These are phyloP conservation scores for Pachyrhynchus sulphureomaculatus DNA, from an alignment of 1,140 invertebrate species.

Conservation along the genomic window DNA sequence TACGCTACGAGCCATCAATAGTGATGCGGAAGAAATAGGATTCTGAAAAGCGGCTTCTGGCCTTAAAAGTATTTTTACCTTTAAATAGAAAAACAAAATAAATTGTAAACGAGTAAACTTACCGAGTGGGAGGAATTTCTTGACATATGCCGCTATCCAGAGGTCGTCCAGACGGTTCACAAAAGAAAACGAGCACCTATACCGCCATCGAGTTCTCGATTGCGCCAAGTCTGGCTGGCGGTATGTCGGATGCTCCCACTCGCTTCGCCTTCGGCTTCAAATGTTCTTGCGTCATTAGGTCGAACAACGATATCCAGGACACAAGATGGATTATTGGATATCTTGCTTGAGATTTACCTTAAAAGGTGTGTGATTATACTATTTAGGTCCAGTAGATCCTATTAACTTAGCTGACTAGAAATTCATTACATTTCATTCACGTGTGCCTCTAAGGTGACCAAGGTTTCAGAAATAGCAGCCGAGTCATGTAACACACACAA, in stretches of 20 bases:
- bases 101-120: conserved; percentile 3
- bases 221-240: conserved; percentile 32
- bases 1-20: too few relatives aligned
- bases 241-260: conserved; percentile 25
- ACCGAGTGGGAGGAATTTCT: conserved; percentile 16
- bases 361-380: not conserved
- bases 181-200: conserved; percentile 28
- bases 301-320: conserved; percentile 34
- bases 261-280: conserved; percentile 24
- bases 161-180: conserved; percentile 25
- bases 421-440: too few relatives aligned
- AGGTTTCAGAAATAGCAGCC: too few relatives aligned
- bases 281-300: conserved; percentile 31
- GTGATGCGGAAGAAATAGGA: too few relatives aligned
- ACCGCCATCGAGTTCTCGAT: conserved; percentile 39
- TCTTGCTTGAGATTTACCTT: conserved; percentile 14
- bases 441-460: too few relatives aligned
- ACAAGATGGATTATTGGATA: conserved; percentile 21
- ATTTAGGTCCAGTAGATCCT: too few relatives aligned
- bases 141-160: not conserved
- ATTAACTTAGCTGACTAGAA: too few relatives aligned
- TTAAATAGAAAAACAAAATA: not conserved
- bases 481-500: too few relatives aligned
- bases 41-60: too few relatives aligned
- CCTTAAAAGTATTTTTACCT: too few relatives aligned